phyloP scores from a whole-genome alignment of 2,888 invertebrate genomes.

The Campoletis raptor region DNA sequence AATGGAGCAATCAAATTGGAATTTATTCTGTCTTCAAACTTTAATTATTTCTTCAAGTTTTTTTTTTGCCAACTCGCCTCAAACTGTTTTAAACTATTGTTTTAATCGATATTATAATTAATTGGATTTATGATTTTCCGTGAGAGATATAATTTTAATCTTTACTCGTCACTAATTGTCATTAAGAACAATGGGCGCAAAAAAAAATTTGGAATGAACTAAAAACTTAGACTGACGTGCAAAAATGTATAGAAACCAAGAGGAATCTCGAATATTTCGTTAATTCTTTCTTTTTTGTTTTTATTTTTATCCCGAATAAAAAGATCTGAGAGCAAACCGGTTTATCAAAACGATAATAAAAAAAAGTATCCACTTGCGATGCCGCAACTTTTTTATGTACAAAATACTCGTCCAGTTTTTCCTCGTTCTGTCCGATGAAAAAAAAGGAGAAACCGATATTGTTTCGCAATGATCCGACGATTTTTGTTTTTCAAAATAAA shows the following conservation, averaged over 20 bases:
- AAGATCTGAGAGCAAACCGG: background rate
- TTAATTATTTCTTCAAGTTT: background rate
- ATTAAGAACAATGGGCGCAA: too few species aligned
- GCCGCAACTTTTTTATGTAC: background rate
- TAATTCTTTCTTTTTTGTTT: background rate
- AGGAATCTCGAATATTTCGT: background rate
- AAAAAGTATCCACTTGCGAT: background rate
- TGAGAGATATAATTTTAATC: background rate
- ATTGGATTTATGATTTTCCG: background rate
- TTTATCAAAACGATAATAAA: background rate
- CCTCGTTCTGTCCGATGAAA: background rate
- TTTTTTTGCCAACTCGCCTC: too few species aligned
- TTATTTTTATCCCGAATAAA: background rate
- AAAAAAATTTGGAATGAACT: background rate
- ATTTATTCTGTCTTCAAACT: background rate
- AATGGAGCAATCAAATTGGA: background rate
- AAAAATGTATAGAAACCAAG: background rate
- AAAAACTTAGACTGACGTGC: background rate
- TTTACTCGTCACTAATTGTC: background rate
- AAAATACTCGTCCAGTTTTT: constrained; percentile 10
- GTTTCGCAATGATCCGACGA: background rate
- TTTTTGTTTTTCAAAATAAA: constrained; percentile 22
- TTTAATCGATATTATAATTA: background rate
- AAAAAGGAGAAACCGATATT: background rate
- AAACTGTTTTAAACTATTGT: background rate